Percentiles rank a stretch among this genome's conserved stretches.
Evolutionary conservation across 2,113 vertebrate species (phyloP).

Genomic region (Hippolais icterina): DNA sequence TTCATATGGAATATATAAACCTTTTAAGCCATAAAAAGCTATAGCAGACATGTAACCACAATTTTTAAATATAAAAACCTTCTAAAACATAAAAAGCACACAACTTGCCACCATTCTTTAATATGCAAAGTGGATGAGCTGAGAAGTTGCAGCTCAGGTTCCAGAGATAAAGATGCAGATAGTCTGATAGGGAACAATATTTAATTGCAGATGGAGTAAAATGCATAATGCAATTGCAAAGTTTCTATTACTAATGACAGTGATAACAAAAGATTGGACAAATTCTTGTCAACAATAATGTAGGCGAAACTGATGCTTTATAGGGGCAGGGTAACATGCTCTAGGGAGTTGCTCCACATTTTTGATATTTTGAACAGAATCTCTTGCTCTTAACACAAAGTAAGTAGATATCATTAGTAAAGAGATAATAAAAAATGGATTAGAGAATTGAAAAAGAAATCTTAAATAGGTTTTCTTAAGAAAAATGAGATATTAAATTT

Average conservation of each 20-base stretch:
- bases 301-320: neutral
- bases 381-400: neutral
- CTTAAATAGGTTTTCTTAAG: neutral
- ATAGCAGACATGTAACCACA: neutral
- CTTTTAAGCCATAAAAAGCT: neutral
- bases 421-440: neutral
- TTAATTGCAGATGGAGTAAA: neutral
- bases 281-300: neutral
- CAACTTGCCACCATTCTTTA: neutral
- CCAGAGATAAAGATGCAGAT: neutral
- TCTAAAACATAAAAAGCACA: neutral
- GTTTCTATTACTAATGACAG: neutral
- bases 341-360: neutral
- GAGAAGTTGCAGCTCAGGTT: neutral
- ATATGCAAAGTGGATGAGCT: neutral
- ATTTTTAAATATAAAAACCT: neutral
- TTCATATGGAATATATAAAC: neutral
- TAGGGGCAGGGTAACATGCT: neutral
- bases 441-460: neutral
- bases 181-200: neutral
- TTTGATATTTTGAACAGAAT: neutral
- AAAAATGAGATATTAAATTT: neutral
- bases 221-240: neutral
- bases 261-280: neutral
- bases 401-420: neutral